Evolutionary conservation across 2,113 vertebrate genomes (phyloP), one percentile per base, ranked within the genome.

Genomic region (Zeus faber): DNA sequence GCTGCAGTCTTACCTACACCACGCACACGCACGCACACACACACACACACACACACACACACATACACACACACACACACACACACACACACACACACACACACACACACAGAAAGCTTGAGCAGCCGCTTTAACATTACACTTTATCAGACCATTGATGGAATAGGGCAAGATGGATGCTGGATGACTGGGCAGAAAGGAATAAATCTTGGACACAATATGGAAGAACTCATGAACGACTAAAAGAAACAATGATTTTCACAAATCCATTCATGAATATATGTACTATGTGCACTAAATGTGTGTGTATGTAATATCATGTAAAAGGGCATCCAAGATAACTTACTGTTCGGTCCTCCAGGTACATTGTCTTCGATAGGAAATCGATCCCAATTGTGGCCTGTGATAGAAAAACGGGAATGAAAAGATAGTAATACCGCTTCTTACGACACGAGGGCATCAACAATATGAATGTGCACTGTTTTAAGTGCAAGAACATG

Each of bases 331-430:
- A 67, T 69, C 24, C 6, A 35, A 70, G 29, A 23, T 39, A 24
- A 62, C 85, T 73, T 86, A 90, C 89, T 74, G 89, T 90, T 77
- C 89, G 84, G 66, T 90, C 89, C 53, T 90, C 89, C 85, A 90
- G 78, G 77, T 90, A 90, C 89, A 90, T 90, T 24, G 89, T 90
- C 81, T 90, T 90, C 41, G 89, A 90, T 74, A 90, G 62, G 72
- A 90, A 90, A 83, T 90, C 89, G 33, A 90, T 90, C 47, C 89
- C 89, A 55, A 90, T 90, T 47, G 89, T 90, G 0, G 89, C 89
- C 89, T 90, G 58, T 43, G 46, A 54, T 31, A 49, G 45, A 57
- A 55, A 74, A 58, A 66, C 29, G 74, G 39, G n/a, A n/a, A n/a
- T n/a, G n/a, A n/a, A n/a, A n/a, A n/a, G n/a, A n/a, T n/a, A n/a